Base-by-base conservation (phyloP, 1,140 invertebrate species). In the Globodera rostochiensis region DNA sequence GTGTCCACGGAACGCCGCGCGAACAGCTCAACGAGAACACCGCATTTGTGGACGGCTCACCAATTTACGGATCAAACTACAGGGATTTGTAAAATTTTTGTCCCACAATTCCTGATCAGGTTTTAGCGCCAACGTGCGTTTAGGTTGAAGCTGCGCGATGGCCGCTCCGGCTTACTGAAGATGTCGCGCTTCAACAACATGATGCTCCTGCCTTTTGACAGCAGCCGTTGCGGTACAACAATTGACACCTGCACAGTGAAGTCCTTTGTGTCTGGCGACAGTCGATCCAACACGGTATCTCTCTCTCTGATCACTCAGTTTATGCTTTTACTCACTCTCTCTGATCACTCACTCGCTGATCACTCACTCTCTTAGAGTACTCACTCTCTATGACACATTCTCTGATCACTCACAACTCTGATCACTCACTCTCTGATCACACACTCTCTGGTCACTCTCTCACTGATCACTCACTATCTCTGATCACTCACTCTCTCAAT, bases 21-120 rank as follows among this genome's bases (percentile, higher is more conserved):
- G 83, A 89, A 75, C 87, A 88, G 71, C 79, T 88, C 9, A 88
- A 88, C 74, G 87, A 88, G 76, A 90, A 88, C 74, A 90, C 87
- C 13, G 87, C 84, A 4, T 88, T 80, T 69, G 79, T 88, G 60
- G 87, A 88, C 70, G 87, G 83, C 4, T 90, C 89, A 13, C 82
- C 85, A 81, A 90, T 89, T 79, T 89, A 89, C 76, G 88, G 88
- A 46, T 86, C 83, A 13, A 88, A 87, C 15, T 46, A 77, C 8
- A 88, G 85, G 70, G 88, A 89, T 79, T 83, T 90, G 25, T 85
- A 87, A 75, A 15, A 19, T 19, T 15, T 11, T 19, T 6, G 19
- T 5, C 46, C 0, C 49, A 45, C 21, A 53, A 53, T 53, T 36
- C 2, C 2, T 53, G 53, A 53, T 53, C 53, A 6, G 53, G 3